Evolutionary conservation across 2,797 vertebrate species (phyloP), one percentile per base, ranked within the genome.

Genomic region (Triplophysa bombifrons): DNA sequence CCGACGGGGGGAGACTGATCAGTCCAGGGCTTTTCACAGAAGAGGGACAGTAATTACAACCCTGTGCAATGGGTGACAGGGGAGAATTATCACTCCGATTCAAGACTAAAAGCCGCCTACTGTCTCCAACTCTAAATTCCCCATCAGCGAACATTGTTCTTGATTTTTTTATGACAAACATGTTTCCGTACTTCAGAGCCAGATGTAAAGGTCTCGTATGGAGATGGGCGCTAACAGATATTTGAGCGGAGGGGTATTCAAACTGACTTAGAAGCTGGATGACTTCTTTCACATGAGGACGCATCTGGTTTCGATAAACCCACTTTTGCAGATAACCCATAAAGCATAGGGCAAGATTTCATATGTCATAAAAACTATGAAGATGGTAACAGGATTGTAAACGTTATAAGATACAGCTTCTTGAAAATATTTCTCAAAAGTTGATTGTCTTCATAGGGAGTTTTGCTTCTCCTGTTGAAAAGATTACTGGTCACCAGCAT

Each of bases 361-460:
- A 82, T 67, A 78, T 80, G 53, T 82, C 76, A 83, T 84, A 82
- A 84, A 83, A 81, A 81, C 63, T 84, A 81, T 81, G 76, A 71
- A 80, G 82, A 80, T 86, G 86, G 69, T 69, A 79, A 83, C 78
- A 85, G 83, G 75, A 83, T 64, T 77, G 82, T 87, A 82, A 87
- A 85, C 74, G 61, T 74, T 80, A 85, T 86, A 83, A 27, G 46
- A 84, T 84, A 81, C 72, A 50, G 71, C 51, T 17, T 77, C 58
- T 53, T 14, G 2, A 22, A 27, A 41, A 38, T 11, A 53, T 12
- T n/a, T 30, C 25, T 19, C 1, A 2, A 20, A 74, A 65, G 50
- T 65, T 11, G 13, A 65, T 17, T 16, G 74, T 56, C 74, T 41
- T 8, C 30, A 38, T 10, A 56, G 34, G 25, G 1, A 7, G 63